phyloP scores from a whole-genome alignment of 2,113 vertebrate species.

The Mugil cephalus region DNA sequence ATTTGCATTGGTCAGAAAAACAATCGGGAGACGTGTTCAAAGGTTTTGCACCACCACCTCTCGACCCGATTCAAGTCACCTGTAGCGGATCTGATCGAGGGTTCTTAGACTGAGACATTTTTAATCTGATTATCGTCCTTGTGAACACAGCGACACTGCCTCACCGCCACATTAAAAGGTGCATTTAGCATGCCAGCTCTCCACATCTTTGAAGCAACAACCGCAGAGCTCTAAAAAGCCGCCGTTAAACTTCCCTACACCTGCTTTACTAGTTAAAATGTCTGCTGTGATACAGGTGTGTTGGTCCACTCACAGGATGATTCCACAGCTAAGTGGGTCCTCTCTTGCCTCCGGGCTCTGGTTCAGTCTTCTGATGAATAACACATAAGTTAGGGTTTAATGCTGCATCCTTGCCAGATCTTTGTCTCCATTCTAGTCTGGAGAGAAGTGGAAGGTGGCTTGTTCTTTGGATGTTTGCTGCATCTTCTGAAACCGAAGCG shows the following conservation, averaged over 20 bases:
- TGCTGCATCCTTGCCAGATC: conserved; percentile 46
- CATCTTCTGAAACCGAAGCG: background rate
- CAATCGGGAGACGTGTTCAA: too few relatives aligned
- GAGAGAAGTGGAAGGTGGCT: conserved; percentile 29
- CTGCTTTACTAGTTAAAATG: conserved; percentile 15
- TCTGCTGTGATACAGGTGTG: conserved; percentile 16
- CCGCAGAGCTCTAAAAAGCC: background rate
- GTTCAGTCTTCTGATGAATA: conserved; percentile 73
- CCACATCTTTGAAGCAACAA: background rate
- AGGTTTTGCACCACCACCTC: too few relatives aligned
- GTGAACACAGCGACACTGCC: too few relatives aligned
- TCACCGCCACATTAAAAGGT: background rate
- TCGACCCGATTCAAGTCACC: too few relatives aligned
- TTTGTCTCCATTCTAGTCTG: conserved; percentile 35
- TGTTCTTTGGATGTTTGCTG: conserved; percentile 24
- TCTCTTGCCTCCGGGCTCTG: conserved; percentile 55
- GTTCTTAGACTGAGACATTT: too few relatives aligned
- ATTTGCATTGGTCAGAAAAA: too few relatives aligned
- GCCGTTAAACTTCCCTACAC: background rate
- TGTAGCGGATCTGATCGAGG: too few relatives aligned
- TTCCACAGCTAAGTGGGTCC: conserved; percentile 3
- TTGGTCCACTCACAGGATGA: conserved; percentile 31
- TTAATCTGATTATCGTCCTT: too few relatives aligned
- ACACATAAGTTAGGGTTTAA: conserved; percentile 68
- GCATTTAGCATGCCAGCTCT: conserved; percentile 2